Base-by-base conservation (phyloP, 2,888 invertebrate species). In the Microdon myrmicae region DNA sequence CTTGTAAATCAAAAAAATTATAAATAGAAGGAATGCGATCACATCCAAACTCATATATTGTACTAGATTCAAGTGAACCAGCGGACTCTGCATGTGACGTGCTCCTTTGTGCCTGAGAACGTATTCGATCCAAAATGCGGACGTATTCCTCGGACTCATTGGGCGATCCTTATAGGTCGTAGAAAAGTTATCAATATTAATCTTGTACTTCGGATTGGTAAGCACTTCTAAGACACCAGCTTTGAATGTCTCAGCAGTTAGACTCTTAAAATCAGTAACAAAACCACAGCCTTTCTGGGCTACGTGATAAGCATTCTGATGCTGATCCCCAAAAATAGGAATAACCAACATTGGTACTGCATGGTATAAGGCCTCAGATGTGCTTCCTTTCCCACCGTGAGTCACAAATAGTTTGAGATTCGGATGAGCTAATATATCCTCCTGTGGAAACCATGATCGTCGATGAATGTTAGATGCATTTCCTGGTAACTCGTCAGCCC, bases 321-420 rank as follows among this genome's bases (percentile, higher is more conserved):
- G 71, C 41, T 79, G 78, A 68, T 79, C 78, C 12, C 71, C 79
- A 76, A 90, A 90, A 1, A 90, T 87, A 0, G 90, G 90, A 47
- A 90, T 83, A 1, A 86, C 85, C 17, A 90, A 85, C 7, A 90
- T 86, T 1, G 90, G 90, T 0, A 89, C 88, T 2, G 87, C 90
- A 72, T 90, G 90, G 78, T 87, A 90, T 22, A 90, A 88, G 0
- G 90, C 87, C 74, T 90, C 90, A 71, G 87, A 88, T 79, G 90
- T 86, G 70, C 89, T 89, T 25, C 90, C 83, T 0, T 90, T 81
- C n/a, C 90, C 90, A 16, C 76, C 71, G 12, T 72, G 73, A 0
- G 74, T 74, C 3, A 75, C 71, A 49, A 75, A 75, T 1, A 74
- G 64, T 38, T 85, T 84, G 8, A 90, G 82, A 75, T 88, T 88